Evolutionary conservation across 1,140 invertebrate genomes (phyloP).

Genomic region (Hylaeus volcanicus): DNA sequence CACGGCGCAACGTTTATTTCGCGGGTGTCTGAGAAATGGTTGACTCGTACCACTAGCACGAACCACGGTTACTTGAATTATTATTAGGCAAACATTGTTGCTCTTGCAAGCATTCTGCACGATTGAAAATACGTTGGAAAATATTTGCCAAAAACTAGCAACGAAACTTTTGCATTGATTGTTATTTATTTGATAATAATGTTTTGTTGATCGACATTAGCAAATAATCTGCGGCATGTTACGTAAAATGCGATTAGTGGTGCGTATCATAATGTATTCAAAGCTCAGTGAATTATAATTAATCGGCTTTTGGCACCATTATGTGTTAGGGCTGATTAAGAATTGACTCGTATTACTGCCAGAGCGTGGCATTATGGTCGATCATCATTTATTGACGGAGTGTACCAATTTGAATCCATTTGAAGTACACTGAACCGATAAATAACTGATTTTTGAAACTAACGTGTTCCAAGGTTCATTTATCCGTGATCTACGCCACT

Average conservation of each 20-base stretch:
- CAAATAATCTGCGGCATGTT: no score
- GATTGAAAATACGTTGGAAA: no score
- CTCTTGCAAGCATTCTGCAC: no score
- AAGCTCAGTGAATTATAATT: background rate
- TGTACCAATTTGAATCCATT: background rate
- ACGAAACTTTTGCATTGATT: background rate
- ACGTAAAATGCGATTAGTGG: no score
- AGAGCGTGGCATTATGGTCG: no score
- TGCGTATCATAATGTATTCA: background rate
- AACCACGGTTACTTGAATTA: no score
- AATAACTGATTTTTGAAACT: background rate
- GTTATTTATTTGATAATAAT: background rate
- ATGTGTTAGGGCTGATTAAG: background rate
- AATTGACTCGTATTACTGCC: background rate
- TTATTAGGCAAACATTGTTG: no score
- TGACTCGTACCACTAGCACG: constrained; percentile 1
- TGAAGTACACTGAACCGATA: background rate
- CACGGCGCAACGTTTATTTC: background rate
- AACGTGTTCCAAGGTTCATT: background rate
- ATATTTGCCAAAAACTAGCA: no score
- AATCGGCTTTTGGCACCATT: background rate
- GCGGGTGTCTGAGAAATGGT: background rate
- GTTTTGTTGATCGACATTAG: no score
- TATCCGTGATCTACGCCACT: background rate
- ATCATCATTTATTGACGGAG: background rate